Evolutionary conservation across 2,888 invertebrate species (phyloP).

Genomic region (Dryocosmus kuriphilus): DNA sequence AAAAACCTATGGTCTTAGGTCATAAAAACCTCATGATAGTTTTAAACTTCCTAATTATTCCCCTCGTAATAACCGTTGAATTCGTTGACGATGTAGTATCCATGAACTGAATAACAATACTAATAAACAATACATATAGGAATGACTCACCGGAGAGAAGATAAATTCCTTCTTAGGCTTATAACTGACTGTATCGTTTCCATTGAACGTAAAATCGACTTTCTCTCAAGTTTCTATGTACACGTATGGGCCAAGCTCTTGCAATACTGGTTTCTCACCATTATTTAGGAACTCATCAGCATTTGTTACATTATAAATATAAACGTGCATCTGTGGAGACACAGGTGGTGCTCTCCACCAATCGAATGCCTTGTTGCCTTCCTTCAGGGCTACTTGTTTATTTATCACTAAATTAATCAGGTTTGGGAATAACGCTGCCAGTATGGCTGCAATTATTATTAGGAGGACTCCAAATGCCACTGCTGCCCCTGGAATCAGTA

Average conservation of each 20-base stretch:
- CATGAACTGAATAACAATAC: constrained; percentile 21
- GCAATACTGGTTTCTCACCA: constrained; percentile 89
- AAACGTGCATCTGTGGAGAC: constrained; percentile 87
- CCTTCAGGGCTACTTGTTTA: constrained; percentile 87
- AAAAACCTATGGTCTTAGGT: not conserved
- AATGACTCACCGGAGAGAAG: constrained; percentile 79
- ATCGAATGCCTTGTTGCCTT: constrained; percentile 88
- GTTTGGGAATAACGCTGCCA: constrained; percentile 87
- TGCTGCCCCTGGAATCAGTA: constrained; percentile 86
- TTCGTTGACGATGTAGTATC: not conserved
- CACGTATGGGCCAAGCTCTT: constrained; percentile 92
- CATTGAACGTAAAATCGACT: constrained; percentile 90
- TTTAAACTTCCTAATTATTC: constrained; percentile 7
- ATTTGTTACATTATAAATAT: constrained; percentile 94
- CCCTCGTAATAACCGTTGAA: not conserved
- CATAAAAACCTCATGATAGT: not conserved
- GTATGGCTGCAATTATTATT: constrained; percentile 86
- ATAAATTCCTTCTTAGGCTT: constrained; percentile 88
- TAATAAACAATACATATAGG: constrained; percentile 32
- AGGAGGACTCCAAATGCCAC: constrained; percentile 86
- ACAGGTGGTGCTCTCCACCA: constrained; percentile 95
- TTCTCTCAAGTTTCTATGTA: constrained; percentile 95
- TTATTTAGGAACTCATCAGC: constrained; percentile 93
- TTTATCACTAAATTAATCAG: constrained; percentile 81
- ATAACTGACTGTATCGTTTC: constrained; percentile 92